phyloP scores from a whole-genome alignment of 2,797 vertebrate species.

The Darevskia mixta region DNA sequence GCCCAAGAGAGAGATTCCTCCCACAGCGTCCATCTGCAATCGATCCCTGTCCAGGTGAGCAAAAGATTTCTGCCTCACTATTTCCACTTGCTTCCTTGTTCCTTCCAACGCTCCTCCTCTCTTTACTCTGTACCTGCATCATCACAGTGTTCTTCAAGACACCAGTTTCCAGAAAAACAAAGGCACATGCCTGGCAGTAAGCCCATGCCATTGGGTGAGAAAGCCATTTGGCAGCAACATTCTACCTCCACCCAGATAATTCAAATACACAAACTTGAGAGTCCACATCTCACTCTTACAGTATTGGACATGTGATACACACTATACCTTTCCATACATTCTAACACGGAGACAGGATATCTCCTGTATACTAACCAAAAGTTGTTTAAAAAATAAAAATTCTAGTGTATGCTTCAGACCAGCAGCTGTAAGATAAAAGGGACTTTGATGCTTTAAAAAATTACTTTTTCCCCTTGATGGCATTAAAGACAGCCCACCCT shows the following conservation, averaged over 20 bases:
- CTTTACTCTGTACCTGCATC: background rate
- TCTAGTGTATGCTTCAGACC: background rate
- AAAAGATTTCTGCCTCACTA: background rate
- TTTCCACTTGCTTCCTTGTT: background rate
- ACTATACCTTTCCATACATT: fast-evolving
- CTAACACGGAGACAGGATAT: background rate
- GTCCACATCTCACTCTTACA: background rate
- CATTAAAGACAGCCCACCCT: background rate
- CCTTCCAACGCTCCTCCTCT: background rate
- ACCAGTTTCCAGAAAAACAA: background rate
- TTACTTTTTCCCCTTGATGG: background rate
- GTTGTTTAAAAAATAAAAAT: too few relatives aligned
- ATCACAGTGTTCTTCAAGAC: background rate
- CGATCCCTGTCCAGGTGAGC: background rate
- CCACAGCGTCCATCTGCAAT: background rate
- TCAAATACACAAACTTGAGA: background rate
- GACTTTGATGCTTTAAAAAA: fast-evolving
- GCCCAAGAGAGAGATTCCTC: background rate
- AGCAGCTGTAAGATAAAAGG: background rate
- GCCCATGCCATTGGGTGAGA: background rate
- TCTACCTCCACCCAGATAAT: background rate
- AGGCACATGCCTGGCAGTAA: background rate
- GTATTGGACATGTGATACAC: too few relatives aligned
- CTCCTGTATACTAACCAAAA: background rate
- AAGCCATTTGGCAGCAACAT: background rate